Evolutionary conservation across 1,140 invertebrate genomes (phyloP).

Genomic region (Lordiphosa collinella): DNA sequence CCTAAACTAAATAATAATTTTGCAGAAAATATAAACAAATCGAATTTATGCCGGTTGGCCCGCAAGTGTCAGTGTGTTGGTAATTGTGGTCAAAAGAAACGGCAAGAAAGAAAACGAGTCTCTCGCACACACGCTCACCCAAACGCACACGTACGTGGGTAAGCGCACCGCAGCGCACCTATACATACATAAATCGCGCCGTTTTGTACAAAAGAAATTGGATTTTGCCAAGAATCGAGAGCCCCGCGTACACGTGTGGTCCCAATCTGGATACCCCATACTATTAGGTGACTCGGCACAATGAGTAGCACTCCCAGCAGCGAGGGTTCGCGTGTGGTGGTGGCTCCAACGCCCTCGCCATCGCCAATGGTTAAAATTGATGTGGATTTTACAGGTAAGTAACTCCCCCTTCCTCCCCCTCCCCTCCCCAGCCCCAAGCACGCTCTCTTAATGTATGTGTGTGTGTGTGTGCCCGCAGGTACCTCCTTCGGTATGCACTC

Average conservation of each 20-base stretch:
- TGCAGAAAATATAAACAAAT: background rate
- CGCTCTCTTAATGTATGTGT: too few species aligned
- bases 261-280: background rate
- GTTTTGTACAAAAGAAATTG: slow-evolving; percentile 4
- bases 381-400: slow-evolving; percentile 48
- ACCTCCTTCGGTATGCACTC: slow-evolving; percentile 80
- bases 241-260: slow-evolving; percentile 19
- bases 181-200: slow-evolving; percentile 2
- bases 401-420: too few species aligned
- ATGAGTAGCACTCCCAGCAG: slow-evolving; percentile 41
- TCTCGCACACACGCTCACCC: background rate
- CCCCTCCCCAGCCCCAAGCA: too few species aligned
- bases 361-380: slow-evolving; percentile 38
- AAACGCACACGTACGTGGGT: background rate
- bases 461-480: slow-evolving; percentile 18
- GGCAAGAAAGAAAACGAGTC: slow-evolving; percentile 14
- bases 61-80: slow-evolving; percentile 24
- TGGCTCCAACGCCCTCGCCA: slow-evolving; percentile 30
- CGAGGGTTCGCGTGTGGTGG: slow-evolving; percentile 15
- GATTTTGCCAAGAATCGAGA: background rate
- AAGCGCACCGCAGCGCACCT: background rate
- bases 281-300: background rate
- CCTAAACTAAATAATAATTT: too few species aligned
- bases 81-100: slow-evolving; percentile 16
- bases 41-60: slow-evolving; percentile 1